Evolutionary conservation across 2,797 vertebrate genomes (phyloP).

Genomic region (Micromesistius poutassou): DNA sequence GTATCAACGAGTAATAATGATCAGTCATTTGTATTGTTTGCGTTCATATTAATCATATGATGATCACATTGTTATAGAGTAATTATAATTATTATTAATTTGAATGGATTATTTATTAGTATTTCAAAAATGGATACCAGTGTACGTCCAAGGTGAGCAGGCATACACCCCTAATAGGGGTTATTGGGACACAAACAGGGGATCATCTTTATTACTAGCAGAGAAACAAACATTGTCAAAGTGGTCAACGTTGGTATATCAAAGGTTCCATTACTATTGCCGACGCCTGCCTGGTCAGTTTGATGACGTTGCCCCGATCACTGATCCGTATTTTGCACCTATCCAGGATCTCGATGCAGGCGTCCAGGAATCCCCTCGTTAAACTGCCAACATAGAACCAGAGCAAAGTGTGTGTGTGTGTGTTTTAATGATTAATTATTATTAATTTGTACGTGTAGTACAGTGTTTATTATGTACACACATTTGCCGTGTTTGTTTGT

Average conservation of each 20-base stretch:
- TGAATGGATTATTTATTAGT: too few species aligned
- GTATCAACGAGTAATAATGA: not conserved
- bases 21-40: too few species aligned
- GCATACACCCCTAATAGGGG: too few species aligned
- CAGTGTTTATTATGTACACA: too few species aligned
- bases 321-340: conserved; percentile 76
- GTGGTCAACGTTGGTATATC: not conserved
- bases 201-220: too few species aligned
- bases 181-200: too few species aligned
- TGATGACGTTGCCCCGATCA: conserved; percentile 75
- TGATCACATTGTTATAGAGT: too few species aligned
- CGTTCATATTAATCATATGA: too few species aligned
- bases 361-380: conserved; percentile 78
- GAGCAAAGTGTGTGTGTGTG: conserved; percentile 1
- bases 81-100: not conserved
- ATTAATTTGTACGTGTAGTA: conserved; percentile 82
- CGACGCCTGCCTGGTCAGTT: conserved; percentile 80
- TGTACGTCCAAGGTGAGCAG: too few species aligned
- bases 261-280: conserved; percentile 74
- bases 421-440: conserved; percentile 27
- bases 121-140: too few species aligned
- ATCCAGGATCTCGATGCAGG: conserved; percentile 87
- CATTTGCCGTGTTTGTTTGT: not conserved
- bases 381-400: conserved; percentile 69
- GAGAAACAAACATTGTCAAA: too few species aligned